Conservation (phyloP, 35 echinoderm and acorn worm species). For the Holothuria glaberrima region DNA sequence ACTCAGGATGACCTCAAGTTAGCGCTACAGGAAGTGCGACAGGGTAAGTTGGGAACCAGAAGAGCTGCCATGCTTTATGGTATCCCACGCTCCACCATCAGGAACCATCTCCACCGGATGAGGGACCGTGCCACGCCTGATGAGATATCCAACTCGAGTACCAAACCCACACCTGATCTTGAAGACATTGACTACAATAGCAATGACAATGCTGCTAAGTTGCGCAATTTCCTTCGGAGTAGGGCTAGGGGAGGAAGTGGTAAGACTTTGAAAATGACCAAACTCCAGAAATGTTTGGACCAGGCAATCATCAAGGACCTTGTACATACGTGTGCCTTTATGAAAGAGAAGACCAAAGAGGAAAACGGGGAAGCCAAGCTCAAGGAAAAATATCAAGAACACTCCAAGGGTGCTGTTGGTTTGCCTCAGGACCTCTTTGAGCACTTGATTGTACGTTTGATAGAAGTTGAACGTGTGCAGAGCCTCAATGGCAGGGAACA, state of each 20-base stretch:
- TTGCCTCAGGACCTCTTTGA: constrained; percentile 72
- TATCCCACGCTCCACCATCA: constrained; percentile 96
- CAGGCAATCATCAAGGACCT: constrained; percentile 78
- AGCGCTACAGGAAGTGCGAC: constrained; percentile 86
- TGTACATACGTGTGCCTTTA: constrained; percentile 68
- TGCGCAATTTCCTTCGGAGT: constrained; percentile 72
- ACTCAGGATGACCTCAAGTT: constrained; percentile 94
- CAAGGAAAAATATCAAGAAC: constrained; percentile 45
- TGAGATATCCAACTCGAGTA: constrained; percentile 11
- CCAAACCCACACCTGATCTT: constrained; percentile 36
- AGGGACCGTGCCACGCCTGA: constrained; percentile 18
- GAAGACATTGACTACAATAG: constrained; percentile 66
- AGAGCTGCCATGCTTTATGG: constrained; percentile 94
- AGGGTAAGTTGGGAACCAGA: constrained; percentile 93
- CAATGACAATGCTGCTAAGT: constrained; percentile 71
- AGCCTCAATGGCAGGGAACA: constrained; percentile 55
- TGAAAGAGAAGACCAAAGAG: constrained; percentile 46
- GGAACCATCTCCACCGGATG: constrained; percentile 94
- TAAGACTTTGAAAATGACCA: constrained; percentile 67
- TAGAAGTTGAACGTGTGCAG: constrained; percentile 68
- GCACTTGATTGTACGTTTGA: constrained; percentile 69
- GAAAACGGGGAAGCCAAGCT: constrained; percentile 29
- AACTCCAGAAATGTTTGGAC: constrained; percentile 68
- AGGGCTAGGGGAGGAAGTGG: constrained; percentile 67
- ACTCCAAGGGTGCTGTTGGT: constrained; percentile 46